These are phyloP conservation scores for Cyanoramphus novaezelandiae DNA, from an alignment of 2,113 vertebrate species.

Conservation along the genomic window DNA sequence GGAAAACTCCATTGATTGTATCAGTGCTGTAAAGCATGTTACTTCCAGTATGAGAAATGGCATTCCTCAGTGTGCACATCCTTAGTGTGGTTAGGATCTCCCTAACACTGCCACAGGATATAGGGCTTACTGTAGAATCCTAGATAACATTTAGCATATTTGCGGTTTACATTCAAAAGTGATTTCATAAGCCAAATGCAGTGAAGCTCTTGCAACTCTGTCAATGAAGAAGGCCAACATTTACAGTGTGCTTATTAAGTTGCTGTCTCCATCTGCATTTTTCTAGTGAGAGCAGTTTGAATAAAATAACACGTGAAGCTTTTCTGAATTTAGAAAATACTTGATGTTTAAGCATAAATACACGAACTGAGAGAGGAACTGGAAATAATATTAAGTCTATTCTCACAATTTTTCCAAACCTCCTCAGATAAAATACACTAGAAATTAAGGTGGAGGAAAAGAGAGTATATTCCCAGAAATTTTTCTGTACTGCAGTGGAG, in stretches of 20 bases:
- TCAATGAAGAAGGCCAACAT: neutral
- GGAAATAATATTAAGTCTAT: neutral
- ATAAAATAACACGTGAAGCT: neutral
- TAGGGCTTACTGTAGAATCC: neutral
- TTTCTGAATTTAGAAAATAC: slow-evolving; percentile 14
- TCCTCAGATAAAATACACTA: neutral
- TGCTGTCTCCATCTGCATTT: neutral
- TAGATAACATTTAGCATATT: neutral
- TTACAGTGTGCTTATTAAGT: neutral
- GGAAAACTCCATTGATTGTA: neutral
- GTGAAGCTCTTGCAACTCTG: neutral
- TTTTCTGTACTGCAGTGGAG: neutral
- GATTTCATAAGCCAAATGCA: neutral
- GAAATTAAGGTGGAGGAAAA: neutral
- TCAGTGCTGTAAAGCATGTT: neutral
- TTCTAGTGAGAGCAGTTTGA: neutral
- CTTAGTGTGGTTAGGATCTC: neutral
- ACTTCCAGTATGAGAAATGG: neutral
- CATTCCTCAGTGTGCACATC: neutral
- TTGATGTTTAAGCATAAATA: slow-evolving; percentile 13
- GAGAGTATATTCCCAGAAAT: neutral
- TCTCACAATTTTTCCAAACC: neutral
- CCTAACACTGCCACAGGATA: neutral
- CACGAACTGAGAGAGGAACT: neutral
- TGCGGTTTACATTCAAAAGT: neutral